Conservation (phyloP, 2,797 vertebrate genomes). For the Siniperca undulata region DNA sequence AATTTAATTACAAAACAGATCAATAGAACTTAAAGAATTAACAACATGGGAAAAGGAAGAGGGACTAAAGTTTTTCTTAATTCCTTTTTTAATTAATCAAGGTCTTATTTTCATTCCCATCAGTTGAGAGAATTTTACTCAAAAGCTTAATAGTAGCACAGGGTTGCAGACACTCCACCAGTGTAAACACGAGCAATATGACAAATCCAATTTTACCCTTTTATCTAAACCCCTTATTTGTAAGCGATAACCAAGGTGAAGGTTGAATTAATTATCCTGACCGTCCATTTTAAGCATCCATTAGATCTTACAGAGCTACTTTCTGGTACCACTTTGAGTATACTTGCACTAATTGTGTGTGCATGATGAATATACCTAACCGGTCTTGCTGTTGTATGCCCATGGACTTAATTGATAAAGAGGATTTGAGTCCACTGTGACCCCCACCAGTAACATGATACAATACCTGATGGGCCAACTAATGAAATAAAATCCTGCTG, state of each 20-base stretch:
- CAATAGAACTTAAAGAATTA: slow-evolving; percentile 37
- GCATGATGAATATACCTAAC: slow-evolving; percentile 18
- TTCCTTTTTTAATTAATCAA: neutral
- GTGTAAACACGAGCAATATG: neutral
- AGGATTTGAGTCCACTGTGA: neutral
- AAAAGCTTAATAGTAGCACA: neutral
- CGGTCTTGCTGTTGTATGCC: neutral
- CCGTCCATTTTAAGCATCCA: slow-evolving; percentile 3
- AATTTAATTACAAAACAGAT: slow-evolving; percentile 51
- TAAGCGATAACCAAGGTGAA: slow-evolving; percentile 12
- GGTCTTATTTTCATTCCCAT: neutral
- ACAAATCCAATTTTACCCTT: neutral
- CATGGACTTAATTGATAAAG: neutral
- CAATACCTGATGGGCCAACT: neutral
- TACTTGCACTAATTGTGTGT: slow-evolving; percentile 14
- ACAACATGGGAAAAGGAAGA: neutral
- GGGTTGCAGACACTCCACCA: too few relatives aligned
- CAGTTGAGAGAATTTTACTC: neutral
- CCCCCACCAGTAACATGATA: neutral
- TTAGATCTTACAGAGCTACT: neutral
- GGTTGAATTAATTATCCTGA: slow-evolving; percentile 5
- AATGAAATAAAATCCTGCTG: neutral
- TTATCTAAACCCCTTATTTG: neutral
- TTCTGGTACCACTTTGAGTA: slow-evolving; percentile 1
- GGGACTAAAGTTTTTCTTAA: neutral